Base-by-base conservation (phyloP, 2,113 vertebrate species). In the Silurus glanis region DNA sequence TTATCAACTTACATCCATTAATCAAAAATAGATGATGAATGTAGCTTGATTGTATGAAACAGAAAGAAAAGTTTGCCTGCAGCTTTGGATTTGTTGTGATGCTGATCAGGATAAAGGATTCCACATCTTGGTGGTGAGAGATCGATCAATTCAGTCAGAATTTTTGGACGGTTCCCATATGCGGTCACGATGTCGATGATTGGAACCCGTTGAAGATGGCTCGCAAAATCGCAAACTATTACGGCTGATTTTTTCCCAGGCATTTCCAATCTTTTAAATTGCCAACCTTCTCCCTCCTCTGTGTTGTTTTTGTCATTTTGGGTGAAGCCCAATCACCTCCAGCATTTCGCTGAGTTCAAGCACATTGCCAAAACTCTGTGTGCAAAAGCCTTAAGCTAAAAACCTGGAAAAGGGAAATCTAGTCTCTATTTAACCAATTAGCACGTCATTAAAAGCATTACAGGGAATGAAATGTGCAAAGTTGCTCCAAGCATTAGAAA, bases 361-460 rank as follows among this genome's bases (percentile, higher is more conserved):
- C 55, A 19, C 76, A 37, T 16, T 58, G 76, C 78, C 78, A 80
- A 56, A 23, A 47, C 56, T 23, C 9, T 1, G 4, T 79, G 78
- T 12, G 78, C 21, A 10, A 80, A 21, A 61, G 78, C 56, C 28
- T 16, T 56, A 5, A 80, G 56, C 76, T 80, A 59, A 59, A 80
- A 80, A 59, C 76, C 53, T 37, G 55, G 76, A 21, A 47, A 61
- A 80, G 76, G 76, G 76, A 76, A 56, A 79, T 58, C 14, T 21
- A 80, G 28, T 56, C 78, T 61, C 78, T n/a, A 56, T 47, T 61
- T 45, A 61, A 80, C 78, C 56, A 80, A 80, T 80, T 61, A 80
- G 56, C 56, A 80, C 78, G 45, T 59, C 78, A 61, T 80, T 61
- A 80, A 61, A 80, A 47, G 21, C 25, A 61, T 45, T 80, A 23